These are phyloP conservation scores for Galendromus occidentalis DNA, from an alignment of 1,140 invertebrate genomes.

Conservation along the genomic window DNA sequence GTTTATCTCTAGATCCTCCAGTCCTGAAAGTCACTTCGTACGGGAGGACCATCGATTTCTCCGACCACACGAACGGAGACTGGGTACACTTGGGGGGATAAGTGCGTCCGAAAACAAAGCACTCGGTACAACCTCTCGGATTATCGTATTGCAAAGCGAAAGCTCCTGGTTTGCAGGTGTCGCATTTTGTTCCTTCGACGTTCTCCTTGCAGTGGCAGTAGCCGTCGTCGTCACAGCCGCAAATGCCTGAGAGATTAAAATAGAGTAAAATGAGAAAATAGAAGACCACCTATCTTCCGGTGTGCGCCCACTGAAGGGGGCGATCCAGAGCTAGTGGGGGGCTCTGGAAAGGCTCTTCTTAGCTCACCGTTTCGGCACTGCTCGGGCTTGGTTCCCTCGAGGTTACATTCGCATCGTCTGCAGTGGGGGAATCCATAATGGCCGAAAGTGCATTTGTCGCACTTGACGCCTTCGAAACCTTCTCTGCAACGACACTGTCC, in stretches of 20 bases:
- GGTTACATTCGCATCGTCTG: slow-evolving; percentile 51
- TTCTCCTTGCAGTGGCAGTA: slow-evolving; percentile 71
- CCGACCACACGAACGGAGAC: slow-evolving; percentile 51
- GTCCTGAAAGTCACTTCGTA: background rate
- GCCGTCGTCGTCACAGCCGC: slow-evolving; percentile 49
- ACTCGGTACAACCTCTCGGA: slow-evolving; percentile 57
- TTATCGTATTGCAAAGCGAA: slow-evolving; percentile 50
- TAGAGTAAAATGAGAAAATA: too few species aligned
- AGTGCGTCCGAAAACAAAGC: slow-evolving; percentile 69
- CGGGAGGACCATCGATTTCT: slow-evolving; percentile 26
- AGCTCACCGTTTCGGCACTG: slow-evolving; percentile 34
- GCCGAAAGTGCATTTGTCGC: slow-evolving; percentile 53
- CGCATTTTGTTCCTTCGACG: slow-evolving; percentile 57
- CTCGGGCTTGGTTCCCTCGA: slow-evolving; percentile 40
- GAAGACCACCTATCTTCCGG: background rate
- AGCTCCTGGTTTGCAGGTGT: slow-evolving; percentile 56
- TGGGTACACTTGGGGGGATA: slow-evolving; percentile 42
- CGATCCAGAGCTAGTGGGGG: background rate
- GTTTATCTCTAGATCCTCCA: background rate
- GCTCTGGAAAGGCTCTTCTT: slow-evolving; percentile 1
- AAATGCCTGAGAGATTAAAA: too few species aligned
- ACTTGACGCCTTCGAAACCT: slow-evolving; percentile 56
- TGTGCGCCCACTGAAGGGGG: background rate
- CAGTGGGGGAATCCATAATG: slow-evolving; percentile 79
- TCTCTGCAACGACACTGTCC: slow-evolving; percentile 60